Evolutionary conservation across 1,140 invertebrate species (phyloP), one percentile per base, ranked within the genome.

Genomic region (Coenobita brevimanus): DNA sequence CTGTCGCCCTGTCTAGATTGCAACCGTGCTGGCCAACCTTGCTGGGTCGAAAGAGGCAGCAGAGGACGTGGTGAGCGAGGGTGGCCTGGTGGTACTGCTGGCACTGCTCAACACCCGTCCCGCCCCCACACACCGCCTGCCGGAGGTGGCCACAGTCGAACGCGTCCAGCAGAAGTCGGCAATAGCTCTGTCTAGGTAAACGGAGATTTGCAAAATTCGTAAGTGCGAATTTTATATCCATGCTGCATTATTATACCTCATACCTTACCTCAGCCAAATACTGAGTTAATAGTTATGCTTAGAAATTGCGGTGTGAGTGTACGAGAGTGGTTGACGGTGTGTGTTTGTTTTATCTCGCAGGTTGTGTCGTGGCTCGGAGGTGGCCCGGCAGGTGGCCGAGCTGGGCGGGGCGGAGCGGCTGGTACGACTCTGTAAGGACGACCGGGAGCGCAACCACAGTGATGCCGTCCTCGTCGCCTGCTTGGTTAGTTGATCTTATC

Each of bases 141-240:
- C 94, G 36, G 93, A 95, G 91, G 92, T 94, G 3, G 94, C 95
- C 38, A 95, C 96, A 10, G 95, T 95, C 27, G 96, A 96, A 89
- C 92, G 94, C 62, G 93, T 98, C n/a, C 96, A 97, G 90, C 95
- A 96, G 90, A 98, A 98, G 91, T 95, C 97, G 0, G 95, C 97
- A 0, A 96, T 97, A 69, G 97, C 97, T 27, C 93, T 98, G 15
- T 97, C 96, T 0, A 94, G 96, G 94, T 95, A n/a, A n/a, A n/a
- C n/a, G n/a, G n/a, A n/a, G n/a, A n/a, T n/a, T n/a, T n/a, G n/a
- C n/a, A n/a, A n/a, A n/a, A n/a, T n/a, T n/a, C n/a, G n/a, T n/a
- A n/a, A n/a, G n/a, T n/a, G n/a, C n/a, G n/a, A n/a, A n/a, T n/a
- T n/a, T n/a, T n/a, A n/a, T n/a, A n/a, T n/a, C n/a, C n/a, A n/a